A percentile compares a stretch with the other conserved stretches of the same genome.
Evolutionary conservation across 2,113 vertebrate genomes (phyloP).

Genomic region (Holacanthus passer): DNA sequence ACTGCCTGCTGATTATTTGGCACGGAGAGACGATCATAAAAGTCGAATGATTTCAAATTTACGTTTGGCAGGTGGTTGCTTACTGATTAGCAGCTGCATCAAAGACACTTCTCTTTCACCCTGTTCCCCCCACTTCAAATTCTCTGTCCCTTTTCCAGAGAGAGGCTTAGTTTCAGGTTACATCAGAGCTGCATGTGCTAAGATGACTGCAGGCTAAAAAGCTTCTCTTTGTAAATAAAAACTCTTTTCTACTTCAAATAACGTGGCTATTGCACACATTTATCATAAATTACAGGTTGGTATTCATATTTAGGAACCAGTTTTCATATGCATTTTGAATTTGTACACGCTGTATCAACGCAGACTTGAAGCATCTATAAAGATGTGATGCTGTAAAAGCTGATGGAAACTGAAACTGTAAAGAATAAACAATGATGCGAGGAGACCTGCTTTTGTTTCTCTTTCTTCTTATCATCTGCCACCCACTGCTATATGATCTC

Average conservation of each 20-base stretch:
- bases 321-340: neutral
- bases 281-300: neutral
- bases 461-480: neutral
- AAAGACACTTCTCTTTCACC: conserved; percentile 20
- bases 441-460: neutral
- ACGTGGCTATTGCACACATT: neutral
- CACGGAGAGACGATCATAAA: conserved; percentile 29
- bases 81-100: conserved; percentile 53
- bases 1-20: conserved; percentile 48
- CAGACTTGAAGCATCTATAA: neutral
- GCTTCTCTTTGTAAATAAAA: no score
- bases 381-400: neutral
- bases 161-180: neutral
- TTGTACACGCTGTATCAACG: neutral
- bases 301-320: neutral
- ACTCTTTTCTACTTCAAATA: no score
- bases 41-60: conserved; percentile 54
- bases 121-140: neutral
- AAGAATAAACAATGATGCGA: neutral
- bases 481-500: neutral
- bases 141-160: neutral
- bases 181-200: neutral
- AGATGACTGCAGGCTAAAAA: neutral
- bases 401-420: neutral
- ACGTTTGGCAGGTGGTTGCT: neutral